These are phyloP conservation scores for Siniperca knerii DNA, from an alignment of 2,113 vertebrate genomes.

Conservation along the genomic window DNA sequence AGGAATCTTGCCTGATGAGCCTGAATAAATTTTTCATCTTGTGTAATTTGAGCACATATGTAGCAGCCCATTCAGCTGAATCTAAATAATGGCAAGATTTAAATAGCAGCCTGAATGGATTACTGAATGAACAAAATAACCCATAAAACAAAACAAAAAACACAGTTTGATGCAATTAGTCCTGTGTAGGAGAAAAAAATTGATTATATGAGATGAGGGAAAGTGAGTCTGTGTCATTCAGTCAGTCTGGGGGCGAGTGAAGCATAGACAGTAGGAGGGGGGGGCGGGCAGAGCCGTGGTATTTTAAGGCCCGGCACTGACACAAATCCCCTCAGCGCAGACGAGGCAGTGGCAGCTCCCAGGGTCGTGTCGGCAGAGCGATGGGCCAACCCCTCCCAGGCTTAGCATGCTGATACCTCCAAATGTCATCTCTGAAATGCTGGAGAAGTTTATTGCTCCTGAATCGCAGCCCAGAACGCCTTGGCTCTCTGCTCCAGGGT, in stretches of 20 bases:
- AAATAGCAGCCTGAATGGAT: slow-evolving; percentile 23
- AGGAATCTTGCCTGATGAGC: slow-evolving; percentile 44
- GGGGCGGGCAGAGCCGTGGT: slow-evolving; percentile 41
- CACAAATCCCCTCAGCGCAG: slow-evolving; percentile 78
- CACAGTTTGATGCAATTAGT: neutral
- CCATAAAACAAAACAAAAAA: neutral
- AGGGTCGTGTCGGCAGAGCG: slow-evolving; percentile 75
- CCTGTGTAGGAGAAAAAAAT: slow-evolving; percentile 11
- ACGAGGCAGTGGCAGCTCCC: slow-evolving; percentile 77
- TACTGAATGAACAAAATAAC: slow-evolving; percentile 29
- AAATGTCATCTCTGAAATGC: slow-evolving; percentile 85
- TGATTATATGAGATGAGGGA: slow-evolving; percentile 19
- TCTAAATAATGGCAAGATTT: slow-evolving; percentile 27
- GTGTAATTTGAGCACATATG: slow-evolving; percentile 58
- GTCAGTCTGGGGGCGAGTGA: slow-evolving; percentile 61
- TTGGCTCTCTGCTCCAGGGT: slow-evolving; percentile 73
- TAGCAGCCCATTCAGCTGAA: neutral
- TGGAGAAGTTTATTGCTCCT: slow-evolving; percentile 85
- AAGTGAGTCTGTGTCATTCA: slow-evolving; percentile 57
- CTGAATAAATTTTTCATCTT: slow-evolving; percentile 37
- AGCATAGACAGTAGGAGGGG: slow-evolving; percentile 52
- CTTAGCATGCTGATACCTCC: slow-evolving; percentile 83
- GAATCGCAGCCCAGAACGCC: slow-evolving; percentile 82
- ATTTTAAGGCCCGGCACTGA: slow-evolving; percentile 81
- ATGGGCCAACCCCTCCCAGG: slow-evolving; percentile 73